Base-by-base conservation (phyloP, 92 coral and sea anemone genomes). In the Epizoanthus ramosus region DNA sequence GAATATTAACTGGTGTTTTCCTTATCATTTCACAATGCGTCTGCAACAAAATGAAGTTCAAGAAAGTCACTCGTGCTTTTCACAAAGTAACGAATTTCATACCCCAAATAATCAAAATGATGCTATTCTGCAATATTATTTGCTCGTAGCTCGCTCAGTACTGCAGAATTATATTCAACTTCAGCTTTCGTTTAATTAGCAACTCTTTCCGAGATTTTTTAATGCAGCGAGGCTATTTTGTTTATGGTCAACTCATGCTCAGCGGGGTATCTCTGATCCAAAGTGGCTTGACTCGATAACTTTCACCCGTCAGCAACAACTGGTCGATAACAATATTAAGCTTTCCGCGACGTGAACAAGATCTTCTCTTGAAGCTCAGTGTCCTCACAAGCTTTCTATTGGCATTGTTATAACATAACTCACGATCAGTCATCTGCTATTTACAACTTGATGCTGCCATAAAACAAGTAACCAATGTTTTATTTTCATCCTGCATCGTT, bases 11-110 rank as follows among this genome's bases (percentile, higher is more conserved):
- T 5, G 85, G 88, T 33, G 57, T 86, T 88, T 86, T 83, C 8
- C 93, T 80, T 58, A 93, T 93, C 91, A 93, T 89, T 90, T 86
- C 86, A 72, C 98, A 93, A 63, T 91, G 93, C 18, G 98, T 93
- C 98, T 93, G 95, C 82, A 89, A 91, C 74, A 58, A 79, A 79
- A 84, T 65, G 76, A 57, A 79, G 22, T 76, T 60, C 5, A 19
- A 57, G n/a, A 56, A n/a, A 12, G 16, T 50, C 54, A 50, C 14
- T 56, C 41, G 31, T 63, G 37, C 35, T 21, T 60, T 76, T 59
- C 22, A 28, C 6, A 23, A 53, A 75, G 18, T n/a, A n/a, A 31
- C 19, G n/a, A n/a, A 47, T 31, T 4, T 35, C 39, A 9, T 21
- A 37, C 39, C 57, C 41, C 39, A 50, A 50, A 50, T 10, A 37